Evolutionary conservation across 2,888 invertebrate genomes (phyloP).

Genomic region (Sicus ferrugineus): DNA sequence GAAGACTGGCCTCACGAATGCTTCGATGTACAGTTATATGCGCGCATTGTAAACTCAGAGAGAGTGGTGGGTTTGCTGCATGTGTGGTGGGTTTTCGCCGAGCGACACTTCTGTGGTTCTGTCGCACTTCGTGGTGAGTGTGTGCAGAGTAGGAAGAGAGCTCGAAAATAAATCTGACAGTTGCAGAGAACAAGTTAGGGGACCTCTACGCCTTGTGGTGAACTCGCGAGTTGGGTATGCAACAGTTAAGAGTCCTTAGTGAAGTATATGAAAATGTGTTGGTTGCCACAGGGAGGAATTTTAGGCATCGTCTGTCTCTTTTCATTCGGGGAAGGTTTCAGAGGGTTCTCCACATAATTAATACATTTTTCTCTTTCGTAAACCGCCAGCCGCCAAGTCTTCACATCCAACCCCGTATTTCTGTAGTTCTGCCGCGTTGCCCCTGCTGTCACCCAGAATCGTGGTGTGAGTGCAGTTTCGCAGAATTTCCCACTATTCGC

Average conservation of each 20-base stretch:
- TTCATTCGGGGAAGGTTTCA: conserved; percentile 4
- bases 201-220: not conserved
- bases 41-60: not conserved
- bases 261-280: not conserved
- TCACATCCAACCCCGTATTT: too few species aligned
- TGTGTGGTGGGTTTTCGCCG: conserved; percentile 1
- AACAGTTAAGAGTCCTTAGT: too few species aligned
- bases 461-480: not conserved
- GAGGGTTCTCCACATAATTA: too few species aligned
- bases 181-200: not conserved
- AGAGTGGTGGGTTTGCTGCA: not conserved
- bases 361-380: not conserved
- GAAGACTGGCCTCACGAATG: conserved; percentile 28
- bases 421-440: not conserved
- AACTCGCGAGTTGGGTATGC: conserved; percentile 5
- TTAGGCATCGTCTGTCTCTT: not conserved
- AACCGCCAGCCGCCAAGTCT: not conserved
- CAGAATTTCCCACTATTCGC: conserved; percentile 13
- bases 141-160: not conserved
- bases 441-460: not conserved
- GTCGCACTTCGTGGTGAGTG: conserved; percentile 21
- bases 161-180: not conserved
- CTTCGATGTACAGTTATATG: conserved; percentile 20
- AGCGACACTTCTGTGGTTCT: not conserved
- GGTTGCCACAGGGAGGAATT: not conserved